Percentiles rank a stretch among this genome's conserved stretches.
Evolutionary conservation across 2,888 invertebrate species (phyloP).

Genomic region (Spodoptera picta): DNA sequence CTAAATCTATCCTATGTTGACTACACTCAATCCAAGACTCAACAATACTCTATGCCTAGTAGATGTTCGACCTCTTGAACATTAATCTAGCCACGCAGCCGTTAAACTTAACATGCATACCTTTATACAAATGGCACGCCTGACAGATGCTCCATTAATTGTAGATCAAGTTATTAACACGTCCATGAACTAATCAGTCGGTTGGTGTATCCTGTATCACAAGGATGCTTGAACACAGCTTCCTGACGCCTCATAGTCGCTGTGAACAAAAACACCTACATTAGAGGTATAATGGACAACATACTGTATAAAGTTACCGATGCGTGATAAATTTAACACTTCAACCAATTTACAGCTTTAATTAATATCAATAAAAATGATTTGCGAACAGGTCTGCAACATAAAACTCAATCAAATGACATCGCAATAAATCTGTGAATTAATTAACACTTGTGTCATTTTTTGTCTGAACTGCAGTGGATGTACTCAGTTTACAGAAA

Average conservation of each 20-base stretch:
- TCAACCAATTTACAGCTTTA: conserved; percentile 11
- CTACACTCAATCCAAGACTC: too few species aligned
- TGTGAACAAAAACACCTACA: conserved; percentile 1
- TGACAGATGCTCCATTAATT: conserved; percentile 13
- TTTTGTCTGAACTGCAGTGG: background rate
- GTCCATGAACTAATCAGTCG: conserved; percentile 5
- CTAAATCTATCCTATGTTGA: too few species aligned
- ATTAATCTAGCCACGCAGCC: too few species aligned
- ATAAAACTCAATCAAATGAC: conserved; percentile 33
- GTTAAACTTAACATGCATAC: too few species aligned
- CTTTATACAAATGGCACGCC: conserved; percentile 1
- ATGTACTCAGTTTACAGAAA: too few species aligned
- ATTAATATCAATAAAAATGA: conserved; percentile 21
- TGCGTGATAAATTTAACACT: conserved; percentile 7
- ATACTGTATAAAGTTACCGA: conserved; percentile 7
- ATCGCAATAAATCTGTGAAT: conserved; percentile 11
- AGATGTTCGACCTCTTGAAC: too few species aligned
- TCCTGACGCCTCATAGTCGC: background rate
- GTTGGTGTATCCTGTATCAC: conserved; percentile 25
- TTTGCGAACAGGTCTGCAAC: conserved; percentile 11
- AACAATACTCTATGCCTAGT: too few species aligned
- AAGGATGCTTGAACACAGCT: conserved; percentile 8
- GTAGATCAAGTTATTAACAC: conserved; percentile 13
- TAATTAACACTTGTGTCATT: background rate
- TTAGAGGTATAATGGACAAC: conserved; percentile 1